phyloP scores from a whole-genome alignment of 2,797 vertebrate genomes.

The Crenichthys baileyi region DNA sequence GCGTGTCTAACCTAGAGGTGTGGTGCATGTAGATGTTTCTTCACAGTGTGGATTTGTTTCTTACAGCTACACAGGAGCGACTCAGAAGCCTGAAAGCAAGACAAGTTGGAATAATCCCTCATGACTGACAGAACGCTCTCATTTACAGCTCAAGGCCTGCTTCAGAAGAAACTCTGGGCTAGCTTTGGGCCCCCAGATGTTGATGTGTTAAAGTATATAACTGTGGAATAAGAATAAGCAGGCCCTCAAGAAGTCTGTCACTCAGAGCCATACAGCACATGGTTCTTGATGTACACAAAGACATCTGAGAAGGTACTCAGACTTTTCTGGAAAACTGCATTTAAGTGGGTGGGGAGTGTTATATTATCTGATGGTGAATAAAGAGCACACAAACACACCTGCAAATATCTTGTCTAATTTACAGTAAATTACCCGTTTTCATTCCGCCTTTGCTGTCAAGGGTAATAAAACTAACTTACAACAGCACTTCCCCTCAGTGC shows the following conservation, averaged over 20 bases:
- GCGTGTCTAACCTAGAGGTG: constrained; percentile 1
- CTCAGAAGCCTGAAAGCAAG: constrained; percentile 10
- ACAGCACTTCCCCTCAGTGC: constrained; percentile 33
- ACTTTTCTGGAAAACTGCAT: neutral
- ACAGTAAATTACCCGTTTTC: constrained; percentile 23
- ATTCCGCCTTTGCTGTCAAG: constrained; percentile 55
- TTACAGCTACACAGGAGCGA: neutral
- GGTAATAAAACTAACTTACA: constrained; percentile 74
- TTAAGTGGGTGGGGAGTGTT: constrained; percentile 1
- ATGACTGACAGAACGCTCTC: constrained; percentile 15
- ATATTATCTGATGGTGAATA: neutral
- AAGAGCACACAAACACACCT: neutral
- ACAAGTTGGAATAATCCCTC: constrained; percentile 25
- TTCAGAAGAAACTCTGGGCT: neutral
- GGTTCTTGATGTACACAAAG: neutral
- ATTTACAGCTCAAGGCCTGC: constrained; percentile 21
- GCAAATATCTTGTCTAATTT: constrained; percentile 6
- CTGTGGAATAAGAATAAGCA: constrained; percentile 10
- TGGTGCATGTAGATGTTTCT: constrained; percentile 6
- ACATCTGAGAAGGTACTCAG: constrained; percentile 2
- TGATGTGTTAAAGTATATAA: constrained; percentile 10
- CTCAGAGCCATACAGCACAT: neutral
- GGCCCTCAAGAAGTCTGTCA: neutral
- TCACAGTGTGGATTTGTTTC: constrained; percentile 12
- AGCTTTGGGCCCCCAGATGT: constrained; percentile 13